Conservation (phyloP, 2,888 invertebrate genomes). For the Mythimna impura region DNA sequence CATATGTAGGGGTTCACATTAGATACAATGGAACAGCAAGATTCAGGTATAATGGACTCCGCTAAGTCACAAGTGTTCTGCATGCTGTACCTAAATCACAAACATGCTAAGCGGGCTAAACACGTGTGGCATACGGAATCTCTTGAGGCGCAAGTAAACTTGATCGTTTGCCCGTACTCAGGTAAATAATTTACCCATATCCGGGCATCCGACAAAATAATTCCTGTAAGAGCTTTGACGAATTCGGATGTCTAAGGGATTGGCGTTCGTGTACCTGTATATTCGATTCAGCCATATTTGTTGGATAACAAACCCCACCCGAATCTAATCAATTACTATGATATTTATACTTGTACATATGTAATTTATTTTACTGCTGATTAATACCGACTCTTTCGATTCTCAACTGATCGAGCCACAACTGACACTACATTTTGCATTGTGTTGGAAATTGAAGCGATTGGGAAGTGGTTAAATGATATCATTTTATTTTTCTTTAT, state of each 20-base stretch:
- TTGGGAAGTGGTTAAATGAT: not conserved
- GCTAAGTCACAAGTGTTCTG: constrained; percentile 12
- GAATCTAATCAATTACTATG: not conserved
- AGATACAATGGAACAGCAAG: constrained; percentile 8
- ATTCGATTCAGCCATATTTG: not conserved
- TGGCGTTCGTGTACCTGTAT: not conserved
- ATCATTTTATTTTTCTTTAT: not conserved
- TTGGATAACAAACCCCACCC: not conserved
- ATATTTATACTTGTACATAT: not conserved
- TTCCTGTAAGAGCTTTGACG: not conserved
- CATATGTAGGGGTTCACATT: constrained; percentile 8
- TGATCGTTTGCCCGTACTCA: not conserved
- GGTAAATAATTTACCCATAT: not conserved
- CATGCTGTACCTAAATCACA: not conserved
- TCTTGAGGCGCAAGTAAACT: constrained; percentile 16
- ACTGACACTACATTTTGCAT: not conserved
- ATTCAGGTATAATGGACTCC: constrained; percentile 15
- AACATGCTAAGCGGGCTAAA: constrained; percentile 9
- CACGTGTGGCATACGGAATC: constrained; percentile 4
- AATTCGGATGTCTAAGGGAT: not conserved
- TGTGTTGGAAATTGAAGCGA: not conserved
- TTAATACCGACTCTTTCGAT: not conserved
- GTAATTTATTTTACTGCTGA: not conserved
- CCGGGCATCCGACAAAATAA: not conserved
- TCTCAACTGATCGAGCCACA: not conserved